phyloP scores from a whole-genome alignment of 2,888 invertebrate genomes.

The Pterostichus madidus region DNA sequence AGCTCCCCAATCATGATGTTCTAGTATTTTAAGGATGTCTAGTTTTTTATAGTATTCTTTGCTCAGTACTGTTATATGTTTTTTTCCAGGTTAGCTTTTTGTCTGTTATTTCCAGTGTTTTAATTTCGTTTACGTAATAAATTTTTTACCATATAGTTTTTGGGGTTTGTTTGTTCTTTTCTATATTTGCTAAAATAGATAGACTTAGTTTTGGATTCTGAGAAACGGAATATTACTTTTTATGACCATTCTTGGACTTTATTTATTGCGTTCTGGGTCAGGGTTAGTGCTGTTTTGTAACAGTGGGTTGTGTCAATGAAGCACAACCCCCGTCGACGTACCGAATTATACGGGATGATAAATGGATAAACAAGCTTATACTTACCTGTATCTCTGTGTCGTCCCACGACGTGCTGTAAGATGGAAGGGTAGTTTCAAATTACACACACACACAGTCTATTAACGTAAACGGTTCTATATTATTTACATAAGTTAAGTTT shows the following conservation, averaged over 20 bases:
- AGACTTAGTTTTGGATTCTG: slow-evolving; percentile 55
- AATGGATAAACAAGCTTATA: too few species aligned
- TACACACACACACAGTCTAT: too few species aligned
- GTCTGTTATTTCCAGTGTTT: slow-evolving; percentile 68
- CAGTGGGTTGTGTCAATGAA: slow-evolving; percentile 64
- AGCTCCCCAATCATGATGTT: slow-evolving; percentile 63
- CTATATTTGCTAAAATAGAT: slow-evolving; percentile 51
- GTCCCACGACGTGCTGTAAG: too few species aligned
- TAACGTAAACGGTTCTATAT: too few species aligned
- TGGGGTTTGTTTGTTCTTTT: background rate
- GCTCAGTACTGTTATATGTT: slow-evolving; percentile 63
- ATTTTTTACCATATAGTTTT: too few species aligned
- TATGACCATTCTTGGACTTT: slow-evolving; percentile 44
- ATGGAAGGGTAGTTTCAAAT: too few species aligned
- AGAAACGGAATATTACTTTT: slow-evolving; percentile 65
- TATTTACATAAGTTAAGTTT: too few species aligned
- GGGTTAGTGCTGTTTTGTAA: slow-evolving; percentile 29
- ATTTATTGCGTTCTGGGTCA: slow-evolving; percentile 62
- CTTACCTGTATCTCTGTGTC: too few species aligned
- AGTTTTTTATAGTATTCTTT: slow-evolving; percentile 61
- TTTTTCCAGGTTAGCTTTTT: slow-evolving; percentile 65
- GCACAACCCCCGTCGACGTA: too few species aligned
- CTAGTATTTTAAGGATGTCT: slow-evolving; percentile 67
- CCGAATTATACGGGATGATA: too few species aligned
- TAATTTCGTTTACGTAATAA: background rate